Base-by-base conservation (phyloP, 2,113 vertebrate species). In the Drymodes brunneopygia region DNA sequence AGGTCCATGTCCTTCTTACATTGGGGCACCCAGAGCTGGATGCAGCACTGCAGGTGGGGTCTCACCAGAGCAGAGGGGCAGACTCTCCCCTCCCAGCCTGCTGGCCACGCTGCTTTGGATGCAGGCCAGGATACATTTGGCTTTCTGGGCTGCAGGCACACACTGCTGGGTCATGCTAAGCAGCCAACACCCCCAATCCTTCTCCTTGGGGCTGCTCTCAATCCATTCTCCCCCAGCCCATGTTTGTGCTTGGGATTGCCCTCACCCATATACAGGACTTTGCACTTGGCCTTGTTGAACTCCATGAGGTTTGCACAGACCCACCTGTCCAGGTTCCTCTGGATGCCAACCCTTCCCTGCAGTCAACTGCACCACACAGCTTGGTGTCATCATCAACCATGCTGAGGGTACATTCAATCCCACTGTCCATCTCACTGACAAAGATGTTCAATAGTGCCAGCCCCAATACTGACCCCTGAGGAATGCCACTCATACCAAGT, bases 331-430 rank as follows among this genome's bases (percentile, higher is more conserved):
- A 38, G 38, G 38, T 38, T 11, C 38, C 11, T 38, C 38, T 38
- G 38, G 38, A 38, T 38, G 38, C 13, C 51, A 31, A 35, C 31
- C 51, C 35, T 48, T 57, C 81, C n/a, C 40, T 28, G 10, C 81
- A 54, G 38, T 9, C 44, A 27, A 14, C 23, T 40, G 50, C 60
- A 6, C 23, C 60, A 40, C 42, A 40, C 35, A 66, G 50, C 60
- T 48, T 0, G 0, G 29, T 57, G 60, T 48, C 60, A 40, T 1
- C 60, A 56, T 5, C 19, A 47, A 1, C 3, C 2, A 0, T n/a
- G 24, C 50, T 48, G 50, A 2, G 29, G 23, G 9, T 47, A 1
- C n/a, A 2, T 2, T 13, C 10, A 5, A 14, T 42, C 42, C 70
- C 61, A 25, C 31, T 57, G 31, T 21, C 31, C 1, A 0, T 50